Evolutionary conservation across 37 sponge, comb jelly and placozoan species (phyloP), one percentile per base, ranked within the genome.

Genomic region (Ephydatia muelleri): DNA sequence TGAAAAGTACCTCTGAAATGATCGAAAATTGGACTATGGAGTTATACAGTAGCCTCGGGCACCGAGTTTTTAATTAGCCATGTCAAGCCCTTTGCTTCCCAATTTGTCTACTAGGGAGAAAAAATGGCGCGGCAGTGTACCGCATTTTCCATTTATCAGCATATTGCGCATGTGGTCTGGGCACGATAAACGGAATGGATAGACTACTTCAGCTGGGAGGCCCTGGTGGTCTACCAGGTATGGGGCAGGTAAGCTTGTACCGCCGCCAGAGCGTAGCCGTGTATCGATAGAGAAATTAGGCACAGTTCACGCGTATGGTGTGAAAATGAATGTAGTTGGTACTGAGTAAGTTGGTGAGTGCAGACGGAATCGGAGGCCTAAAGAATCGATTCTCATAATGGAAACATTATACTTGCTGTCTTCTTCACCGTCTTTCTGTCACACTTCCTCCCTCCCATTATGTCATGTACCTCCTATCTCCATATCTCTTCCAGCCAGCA

Each of bases 141-240:
- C 47, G 47, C 47, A 43, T 11, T 11, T 43, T 8, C 47, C 8
- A 43, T 43, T 43, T 43, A 43, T 8, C 47, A 11, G 47, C 47
- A 43, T 16, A 14, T 13, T 57, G 57, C 1, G 12, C 57, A 14
- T 57, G 57, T 43, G 43, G 57, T 14, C 19, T 30, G 29, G 31
- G 31, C 31, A 26, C 72, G 14, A 65, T 21, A 65, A 14, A 21
- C 66, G n/a, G n/a, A n/a, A 92, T 92, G 93, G 93, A 92, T 14
- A 83, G 91, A 38, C 77, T 89, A n/a, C 70, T 93, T 14, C 84
- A 86, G 80, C 67, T 94, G 31, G 94, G 94, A 48, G 82, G 57
- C 57, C 57, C 91, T 49, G 91, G 88, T 21, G 94, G 94, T 0
- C 14, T 94, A 19, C 81, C 85, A 21, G 94, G 94, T 19, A 90